Base-by-base conservation (phyloP, 30 jellyfish, hydroid and myxozoan genomes). In the Rhopilema esculentum region DNA sequence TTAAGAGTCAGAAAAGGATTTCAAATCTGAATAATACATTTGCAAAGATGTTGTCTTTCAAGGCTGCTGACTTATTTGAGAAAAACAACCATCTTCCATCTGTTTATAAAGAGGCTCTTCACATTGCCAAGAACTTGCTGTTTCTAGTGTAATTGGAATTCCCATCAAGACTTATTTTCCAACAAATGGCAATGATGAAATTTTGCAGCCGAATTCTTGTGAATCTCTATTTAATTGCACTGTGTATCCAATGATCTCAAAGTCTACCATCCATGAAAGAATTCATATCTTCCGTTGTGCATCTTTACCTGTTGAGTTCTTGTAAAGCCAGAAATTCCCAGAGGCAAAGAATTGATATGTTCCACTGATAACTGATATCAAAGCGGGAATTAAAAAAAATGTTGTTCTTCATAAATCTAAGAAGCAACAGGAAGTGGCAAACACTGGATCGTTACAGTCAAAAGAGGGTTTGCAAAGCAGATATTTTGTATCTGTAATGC, bases 271-370 rank as follows among this genome's bases (percentile, higher is more conserved):
- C 22, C 23, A 18, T 62, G 49, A 82, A 65, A 82, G 49, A 70
- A 70, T 82, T 23, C 91, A 82, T 63, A 22, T 82, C 17, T 50
- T 82, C 66, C 76, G 84, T 0, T 86, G 95, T 77, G 88, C 90
- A 19, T 1, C 77, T n/a, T 68, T 30, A 18, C 77, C 95, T 1
- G 17, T 86, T 20, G 77, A 86, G 15, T 86, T 17, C 51, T 18
- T 86, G 70, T 20, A 63, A 18, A 33, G 76, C 19, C 20, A 30
- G 23, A 23, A 23, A 31, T 20, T 86, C 61, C 67, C 77, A 17
- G 66, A 62, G 40, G 31, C 33, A 18, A 75, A 74, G 50, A 50
- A 86, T 49, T 90, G 76, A 26, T 86, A 53, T 86, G 95, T 86
- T 7, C 90, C 75, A 24, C 29, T 86, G 50, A 30, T 66, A n/a